phyloP scores from a whole-genome alignment of 2,888 invertebrate species.

The Rhagium mordax region DNA sequence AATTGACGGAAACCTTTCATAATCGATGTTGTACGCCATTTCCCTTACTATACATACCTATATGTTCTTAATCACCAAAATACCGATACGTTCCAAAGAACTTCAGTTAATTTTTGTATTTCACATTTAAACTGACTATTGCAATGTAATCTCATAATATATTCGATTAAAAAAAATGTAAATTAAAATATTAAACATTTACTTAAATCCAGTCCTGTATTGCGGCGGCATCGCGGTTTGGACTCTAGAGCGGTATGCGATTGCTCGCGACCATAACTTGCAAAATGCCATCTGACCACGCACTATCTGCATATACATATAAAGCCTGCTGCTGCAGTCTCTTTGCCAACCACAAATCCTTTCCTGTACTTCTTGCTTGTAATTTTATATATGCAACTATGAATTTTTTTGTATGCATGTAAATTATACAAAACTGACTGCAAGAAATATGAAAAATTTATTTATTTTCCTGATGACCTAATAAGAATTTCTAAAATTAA shows the following conservation, averaged over 20 bases:
- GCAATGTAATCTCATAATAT: too few species aligned
- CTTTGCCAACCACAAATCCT: conserved; percentile 56
- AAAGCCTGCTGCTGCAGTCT: conserved; percentile 48
- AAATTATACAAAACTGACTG: background rate
- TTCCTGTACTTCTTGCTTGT: conserved; percentile 14
- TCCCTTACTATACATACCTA: too few species aligned
- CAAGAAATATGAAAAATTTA: too few species aligned
- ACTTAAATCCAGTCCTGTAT: conserved; percentile 54
- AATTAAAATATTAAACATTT: background rate
- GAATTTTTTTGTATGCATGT: background rate
- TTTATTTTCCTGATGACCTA: too few species aligned
- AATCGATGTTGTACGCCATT: too few species aligned
- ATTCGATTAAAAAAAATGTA: background rate
- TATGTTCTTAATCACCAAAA: too few species aligned
- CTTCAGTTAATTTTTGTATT: too few species aligned
- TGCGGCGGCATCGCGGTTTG: conserved; percentile 62
- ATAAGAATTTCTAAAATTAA: too few species aligned
- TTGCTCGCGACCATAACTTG: conserved; percentile 66
- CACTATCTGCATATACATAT: conserved; percentile 66
- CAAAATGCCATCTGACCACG: conserved; percentile 67
- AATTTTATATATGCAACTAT: conserved; percentile 1
- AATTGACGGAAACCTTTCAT: too few species aligned
- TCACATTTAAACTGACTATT: too few species aligned
- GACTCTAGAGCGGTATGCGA: conserved; percentile 66
- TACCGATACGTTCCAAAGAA: too few species aligned